These are phyloP conservation scores for Actinernus sp. DNA, from an alignment of 92 coral and sea anemone species.

Conservation along the genomic window DNA sequence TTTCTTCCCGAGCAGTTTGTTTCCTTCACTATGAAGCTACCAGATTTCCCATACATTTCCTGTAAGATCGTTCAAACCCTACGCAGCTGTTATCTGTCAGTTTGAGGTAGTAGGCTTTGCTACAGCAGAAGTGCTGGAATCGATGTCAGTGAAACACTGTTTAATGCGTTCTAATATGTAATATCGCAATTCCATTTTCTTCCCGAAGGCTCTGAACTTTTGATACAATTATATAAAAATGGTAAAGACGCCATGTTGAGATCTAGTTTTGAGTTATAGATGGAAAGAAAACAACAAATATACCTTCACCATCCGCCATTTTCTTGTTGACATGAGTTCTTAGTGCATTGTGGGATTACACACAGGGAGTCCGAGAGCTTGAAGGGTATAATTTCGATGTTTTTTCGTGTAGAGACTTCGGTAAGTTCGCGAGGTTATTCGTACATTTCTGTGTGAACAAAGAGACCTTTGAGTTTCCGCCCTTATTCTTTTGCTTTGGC, in stretches of 20 bases:
- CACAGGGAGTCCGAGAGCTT: too few relatives aligned
- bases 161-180: not conserved
- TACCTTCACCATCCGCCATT: too few relatives aligned
- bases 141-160: slow-evolving; percentile 4
- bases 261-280: not conserved
- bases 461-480: too few relatives aligned
- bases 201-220: slow-evolving; percentile 1
- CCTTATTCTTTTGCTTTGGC: too few relatives aligned
- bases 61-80: slow-evolving; percentile 5
- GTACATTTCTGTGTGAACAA: too few relatives aligned
- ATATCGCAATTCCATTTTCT: not conserved
- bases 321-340: too few relatives aligned
- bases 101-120: slow-evolving; percentile 2
- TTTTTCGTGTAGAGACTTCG: too few relatives aligned
- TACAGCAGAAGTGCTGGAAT: not conserved
- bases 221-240: not conserved
- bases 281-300: too few relatives aligned
- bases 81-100: slow-evolving; percentile 1
- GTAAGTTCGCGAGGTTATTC: too few relatives aligned
- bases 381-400: too few relatives aligned
- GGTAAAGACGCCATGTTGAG: not conserved
- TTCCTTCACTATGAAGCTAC: not conserved
- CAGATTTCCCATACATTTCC: slow-evolving; percentile 4
- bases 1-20: slow-evolving; percentile 10
- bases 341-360: too few relatives aligned